Percentiles rank a stretch among this genome's conserved stretches.
phyloP scores from a whole-genome alignment of 2,113 vertebrate genomes.

The Philantomba maxwellii region DNA sequence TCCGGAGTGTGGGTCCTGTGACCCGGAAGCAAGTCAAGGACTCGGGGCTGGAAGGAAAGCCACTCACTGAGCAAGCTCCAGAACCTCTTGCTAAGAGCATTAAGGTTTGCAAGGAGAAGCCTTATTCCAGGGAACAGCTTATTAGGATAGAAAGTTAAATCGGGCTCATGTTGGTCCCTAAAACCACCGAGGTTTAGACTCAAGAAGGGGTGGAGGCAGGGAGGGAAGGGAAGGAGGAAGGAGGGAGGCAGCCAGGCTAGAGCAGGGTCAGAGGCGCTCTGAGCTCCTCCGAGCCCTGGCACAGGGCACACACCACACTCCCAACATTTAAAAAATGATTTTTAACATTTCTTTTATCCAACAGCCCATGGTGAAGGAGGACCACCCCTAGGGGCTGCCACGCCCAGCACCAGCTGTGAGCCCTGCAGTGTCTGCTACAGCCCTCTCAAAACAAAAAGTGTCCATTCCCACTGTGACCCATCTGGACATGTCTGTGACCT shows the following conservation, averaged over 20 bases:
- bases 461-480: too few species aligned
- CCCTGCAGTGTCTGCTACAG: background rate
- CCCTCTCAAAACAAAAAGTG: background rate
- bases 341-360: background rate
- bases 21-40: background rate
- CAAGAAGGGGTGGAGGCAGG: background rate
- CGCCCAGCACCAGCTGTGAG: background rate
- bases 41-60: background rate
- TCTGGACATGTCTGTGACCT: background rate
- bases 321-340: too few species aligned
- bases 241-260: background rate
- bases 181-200: background rate
- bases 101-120: background rate
- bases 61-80: rapidly evolving
- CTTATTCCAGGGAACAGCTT: background rate
- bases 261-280: background rate
- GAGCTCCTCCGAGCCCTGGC: background rate
- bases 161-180: too few species aligned
- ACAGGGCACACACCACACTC: background rate
- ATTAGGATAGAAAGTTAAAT: background rate
- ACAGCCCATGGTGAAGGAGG: background rate
- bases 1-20: background rate
- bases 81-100: background rate
- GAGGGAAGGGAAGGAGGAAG: background rate
- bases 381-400: too few species aligned